Conservation (phyloP, 2,797 vertebrate species). For the Poliocrania exsul region DNA sequence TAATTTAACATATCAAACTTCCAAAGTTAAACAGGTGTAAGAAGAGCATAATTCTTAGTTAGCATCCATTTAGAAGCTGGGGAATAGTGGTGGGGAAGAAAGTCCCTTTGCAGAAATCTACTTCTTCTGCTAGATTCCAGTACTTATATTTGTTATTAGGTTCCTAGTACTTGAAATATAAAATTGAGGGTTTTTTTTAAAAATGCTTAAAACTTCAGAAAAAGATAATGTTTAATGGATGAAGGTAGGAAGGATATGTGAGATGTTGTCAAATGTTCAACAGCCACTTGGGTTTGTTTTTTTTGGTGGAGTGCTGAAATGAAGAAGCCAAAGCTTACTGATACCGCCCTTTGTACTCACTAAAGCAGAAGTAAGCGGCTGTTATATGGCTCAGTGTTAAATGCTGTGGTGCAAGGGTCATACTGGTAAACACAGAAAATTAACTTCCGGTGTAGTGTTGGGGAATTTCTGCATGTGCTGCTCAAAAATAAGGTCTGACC, state of each 20-base stretch:
- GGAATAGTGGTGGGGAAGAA: not conserved
- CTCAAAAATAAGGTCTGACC: constrained; percentile 5
- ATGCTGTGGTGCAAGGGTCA: constrained; percentile 45
- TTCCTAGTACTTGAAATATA: not conserved
- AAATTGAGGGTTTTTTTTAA: not conserved
- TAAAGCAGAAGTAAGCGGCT: not conserved
- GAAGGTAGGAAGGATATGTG: not conserved
- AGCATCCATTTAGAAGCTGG: not conserved
- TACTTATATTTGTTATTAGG: not conserved
- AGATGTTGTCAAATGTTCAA: not conserved
- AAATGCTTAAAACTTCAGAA: not conserved
- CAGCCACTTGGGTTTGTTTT: not conserved
- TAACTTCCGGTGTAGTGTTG: not conserved
- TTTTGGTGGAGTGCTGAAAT: not conserved
- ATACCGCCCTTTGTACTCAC: not conserved
- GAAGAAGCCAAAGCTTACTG: not conserved
- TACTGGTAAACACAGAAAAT: constrained; percentile 40
- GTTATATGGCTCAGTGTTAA: constrained; percentile 44
- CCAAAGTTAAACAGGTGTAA: not conserved
- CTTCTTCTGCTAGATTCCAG: not conserved
- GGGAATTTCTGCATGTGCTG: not conserved
- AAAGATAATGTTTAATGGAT: not conserved
- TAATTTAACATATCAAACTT: not conserved
- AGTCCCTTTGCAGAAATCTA: not conserved
- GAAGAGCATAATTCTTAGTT: not conserved